These are phyloP conservation scores for Amphiprion clarkii DNA, from an alignment of 2,797 vertebrate genomes.

Conservation along the genomic window DNA sequence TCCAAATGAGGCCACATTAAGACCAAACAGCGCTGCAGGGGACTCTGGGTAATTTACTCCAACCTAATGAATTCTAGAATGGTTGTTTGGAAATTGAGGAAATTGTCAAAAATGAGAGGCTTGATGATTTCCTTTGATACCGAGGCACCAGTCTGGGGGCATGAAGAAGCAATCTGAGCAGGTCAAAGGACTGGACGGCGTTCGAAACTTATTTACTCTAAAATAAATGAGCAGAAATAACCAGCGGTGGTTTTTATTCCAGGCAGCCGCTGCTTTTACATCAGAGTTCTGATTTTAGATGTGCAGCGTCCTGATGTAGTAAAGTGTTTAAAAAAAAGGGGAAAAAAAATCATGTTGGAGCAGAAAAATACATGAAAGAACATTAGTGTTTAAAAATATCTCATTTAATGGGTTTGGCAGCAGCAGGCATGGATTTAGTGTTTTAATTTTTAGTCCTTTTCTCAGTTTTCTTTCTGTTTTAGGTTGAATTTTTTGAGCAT, in stretches of 20 bases:
- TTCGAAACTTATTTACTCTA: conserved; percentile 14
- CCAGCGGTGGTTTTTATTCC: not conserved
- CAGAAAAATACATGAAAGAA: too few relatives aligned
- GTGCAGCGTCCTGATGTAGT: too few relatives aligned
- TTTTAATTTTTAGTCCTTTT: too few relatives aligned
- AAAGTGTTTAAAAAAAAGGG: too few relatives aligned
- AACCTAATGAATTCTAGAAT: conserved; percentile 48
- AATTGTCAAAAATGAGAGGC: conserved; percentile 33
- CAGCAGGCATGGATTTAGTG: too few relatives aligned
- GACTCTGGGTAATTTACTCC: conserved; percentile 44
- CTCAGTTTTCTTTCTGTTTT: too few relatives aligned
- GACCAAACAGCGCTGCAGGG: conserved; percentile 54
- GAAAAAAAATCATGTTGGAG: too few relatives aligned
- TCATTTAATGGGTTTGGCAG: too few relatives aligned
- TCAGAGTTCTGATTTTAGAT: not conserved
- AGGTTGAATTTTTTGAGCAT: too few relatives aligned
- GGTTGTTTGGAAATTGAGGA: conserved; percentile 35
- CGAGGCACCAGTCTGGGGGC: conserved; percentile 17
- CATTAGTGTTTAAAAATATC: too few relatives aligned
- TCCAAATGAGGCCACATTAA: conserved; percentile 53
- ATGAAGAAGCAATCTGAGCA: conserved; percentile 17
- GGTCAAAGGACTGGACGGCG: conserved; percentile 24
- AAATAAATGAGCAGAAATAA: conserved; percentile 19
- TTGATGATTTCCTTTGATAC: conserved; percentile 46
- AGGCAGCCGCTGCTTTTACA: not conserved